Evolutionary conservation across 2,888 invertebrate species (phyloP), one percentile per base, ranked within the genome.

Genomic region (Bhutanitis thaidina): DNA sequence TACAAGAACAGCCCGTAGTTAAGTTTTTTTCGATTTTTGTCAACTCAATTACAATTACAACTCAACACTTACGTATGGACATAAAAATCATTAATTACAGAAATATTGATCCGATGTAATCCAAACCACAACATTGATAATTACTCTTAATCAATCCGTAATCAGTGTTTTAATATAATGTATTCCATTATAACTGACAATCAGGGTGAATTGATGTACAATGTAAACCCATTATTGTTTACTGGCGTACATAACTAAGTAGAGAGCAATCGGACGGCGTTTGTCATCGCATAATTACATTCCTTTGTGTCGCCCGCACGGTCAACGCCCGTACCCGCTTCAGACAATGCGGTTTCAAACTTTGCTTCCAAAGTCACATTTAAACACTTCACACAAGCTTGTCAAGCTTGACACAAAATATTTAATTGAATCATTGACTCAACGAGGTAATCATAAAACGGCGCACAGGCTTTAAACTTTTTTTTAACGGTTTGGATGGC

Each of bases 221-320:
- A 37, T 36, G 40, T 40, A 30, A 45, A 41, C 29, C 35, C 40
- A 30, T 40, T 45, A 51, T 45, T 51, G 41, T 51, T 36, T 41
- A 20, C 14, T 51, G 46, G 36, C 25, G 15, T 46, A 41, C 51
- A 32, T 51, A 51, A 51, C 32, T 41, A 30, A 51, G 25, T 51
- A 63, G 61, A 67, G 68, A 77, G 71, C 73, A 76, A 72, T 72
- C 64, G 61, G 60, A 64, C 63, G 50, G 49, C 59, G 67, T 70
- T 66, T 78, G 80, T 66, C 64, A 66, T 69, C 73, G 77, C 69
- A 80, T 81, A 84, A 84, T 84, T 84, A 85, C 77, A 79, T 81
- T 80, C 79, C 76, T 80, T 84, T 83, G 79, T 79, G 67, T 64
- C 64, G 64, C 59, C 58, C 63, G 63, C 57, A 60, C 57, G 49